These are phyloP conservation scores for Neopipo cinnamomea DNA, from an alignment of 2,113 vertebrate genomes.

Conservation along the genomic window DNA sequence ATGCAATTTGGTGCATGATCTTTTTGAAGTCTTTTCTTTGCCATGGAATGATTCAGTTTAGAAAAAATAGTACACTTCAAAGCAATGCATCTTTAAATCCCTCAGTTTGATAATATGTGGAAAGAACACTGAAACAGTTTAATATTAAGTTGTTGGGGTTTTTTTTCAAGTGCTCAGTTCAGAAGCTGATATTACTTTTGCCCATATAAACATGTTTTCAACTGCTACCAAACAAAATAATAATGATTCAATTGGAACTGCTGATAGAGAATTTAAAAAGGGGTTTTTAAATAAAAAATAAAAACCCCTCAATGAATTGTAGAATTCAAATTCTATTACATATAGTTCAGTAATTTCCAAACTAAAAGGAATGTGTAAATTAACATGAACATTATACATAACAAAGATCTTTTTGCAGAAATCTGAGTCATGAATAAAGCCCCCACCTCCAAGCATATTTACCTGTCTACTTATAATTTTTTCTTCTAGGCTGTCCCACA, in stretches of 20 bases:
- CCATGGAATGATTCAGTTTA: background rate
- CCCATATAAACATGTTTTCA: background rate
- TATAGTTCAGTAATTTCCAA: background rate
- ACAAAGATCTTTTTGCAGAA: background rate
- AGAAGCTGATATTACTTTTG: background rate
- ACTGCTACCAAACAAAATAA: background rate
- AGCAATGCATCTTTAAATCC: background rate
- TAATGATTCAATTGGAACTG: background rate
- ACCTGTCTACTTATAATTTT: constrained; percentile 95
- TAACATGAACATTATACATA: background rate
- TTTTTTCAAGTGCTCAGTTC: background rate
- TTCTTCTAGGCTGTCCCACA: constrained; percentile 91
- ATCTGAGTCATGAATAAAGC: background rate
- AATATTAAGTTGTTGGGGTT: background rate
- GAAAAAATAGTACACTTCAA: background rate
- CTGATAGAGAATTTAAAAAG: background rate
- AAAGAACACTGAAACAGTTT: background rate
- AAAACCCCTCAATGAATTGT: background rate
- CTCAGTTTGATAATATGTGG: background rate
- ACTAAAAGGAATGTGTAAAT: background rate
- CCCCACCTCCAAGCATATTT: background rate
- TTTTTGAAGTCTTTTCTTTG: background rate
- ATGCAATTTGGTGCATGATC: background rate
- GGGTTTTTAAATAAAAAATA: background rate
- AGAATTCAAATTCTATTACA: background rate